Evolutionary conservation across 2,888 invertebrate genomes (phyloP).

Genomic region (Cinara cedri): DNA sequence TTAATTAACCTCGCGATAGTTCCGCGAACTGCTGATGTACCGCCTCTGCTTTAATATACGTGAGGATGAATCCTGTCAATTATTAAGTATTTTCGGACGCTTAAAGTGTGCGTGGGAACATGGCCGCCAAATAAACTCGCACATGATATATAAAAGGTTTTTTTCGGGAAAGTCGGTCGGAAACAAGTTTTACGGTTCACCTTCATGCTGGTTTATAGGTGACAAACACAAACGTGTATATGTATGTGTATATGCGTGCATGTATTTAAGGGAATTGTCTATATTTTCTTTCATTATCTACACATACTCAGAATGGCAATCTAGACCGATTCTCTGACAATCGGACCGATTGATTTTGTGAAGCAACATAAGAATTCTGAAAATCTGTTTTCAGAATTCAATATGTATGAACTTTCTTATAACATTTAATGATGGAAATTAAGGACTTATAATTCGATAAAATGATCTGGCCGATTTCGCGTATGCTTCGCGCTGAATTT

Average conservation of each 20-base stretch:
- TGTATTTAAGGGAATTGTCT: no score
- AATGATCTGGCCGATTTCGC: no score
- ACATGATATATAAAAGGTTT: conserved; percentile 23
- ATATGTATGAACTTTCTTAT: no score
- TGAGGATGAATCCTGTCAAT: conserved; percentile 8
- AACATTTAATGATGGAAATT: no score
- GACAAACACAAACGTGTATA: background rate
- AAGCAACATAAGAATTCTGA: no score
- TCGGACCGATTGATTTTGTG: no score
- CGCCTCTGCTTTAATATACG: background rate
- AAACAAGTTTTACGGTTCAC: conserved; percentile 45
- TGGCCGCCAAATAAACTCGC: background rate
- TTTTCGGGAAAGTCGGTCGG: conserved; percentile 30
- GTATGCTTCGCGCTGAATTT: no score
- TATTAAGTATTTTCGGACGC: conserved; percentile 34
- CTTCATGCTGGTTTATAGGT: background rate
- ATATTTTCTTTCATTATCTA: no score
- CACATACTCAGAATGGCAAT: no score
- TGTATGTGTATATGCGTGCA: background rate
- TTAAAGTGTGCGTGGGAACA: background rate
- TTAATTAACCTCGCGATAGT: conserved; percentile 13
- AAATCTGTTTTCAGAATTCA: no score
- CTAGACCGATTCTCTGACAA: no score
- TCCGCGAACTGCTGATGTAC: background rate
- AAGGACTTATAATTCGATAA: no score